A percentile compares a stretch with the other conserved stretches of the same genome.
Conservation (phyloP, 2,888 invertebrate genomes). For the Vandiemenella viatica region DNA sequence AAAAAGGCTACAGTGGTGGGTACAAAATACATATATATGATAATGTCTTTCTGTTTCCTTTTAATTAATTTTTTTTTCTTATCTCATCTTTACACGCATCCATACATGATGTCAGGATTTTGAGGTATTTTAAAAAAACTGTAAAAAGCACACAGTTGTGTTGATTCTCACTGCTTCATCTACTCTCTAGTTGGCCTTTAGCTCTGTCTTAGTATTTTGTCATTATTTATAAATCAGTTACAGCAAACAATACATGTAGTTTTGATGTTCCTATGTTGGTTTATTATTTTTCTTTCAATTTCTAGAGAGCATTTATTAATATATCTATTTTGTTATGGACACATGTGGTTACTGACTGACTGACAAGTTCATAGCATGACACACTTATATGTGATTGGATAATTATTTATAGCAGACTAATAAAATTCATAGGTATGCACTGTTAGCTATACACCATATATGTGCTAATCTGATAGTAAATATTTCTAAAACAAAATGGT, state of each 20-base stretch:
- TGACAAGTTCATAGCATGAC: conserved; percentile 3
- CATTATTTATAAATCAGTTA: not conserved
- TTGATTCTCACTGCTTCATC: conserved; percentile 2
- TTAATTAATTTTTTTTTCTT: conserved; percentile 31
- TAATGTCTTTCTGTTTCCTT: conserved; percentile 10
- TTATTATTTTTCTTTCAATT: conserved; percentile 8
- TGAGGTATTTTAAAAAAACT: conserved; percentile 50
- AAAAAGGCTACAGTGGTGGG: conserved; percentile 9
- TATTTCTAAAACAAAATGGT: conserved; percentile 1
- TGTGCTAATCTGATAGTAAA: conserved; percentile 1
- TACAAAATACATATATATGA: conserved; percentile 11
- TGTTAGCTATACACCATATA: conserved; percentile 3
- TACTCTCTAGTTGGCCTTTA: conserved; percentile 4
- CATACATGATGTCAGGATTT: conserved; percentile 54
- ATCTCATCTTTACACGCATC: conserved; percentile 42
- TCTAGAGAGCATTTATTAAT: conserved; percentile 11
- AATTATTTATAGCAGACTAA: not conserved
- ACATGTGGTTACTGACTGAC: conserved; percentile 1
- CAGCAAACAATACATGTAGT: conserved; percentile 7
- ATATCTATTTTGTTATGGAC: not conserved
- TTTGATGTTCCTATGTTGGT: conserved; percentile 10
- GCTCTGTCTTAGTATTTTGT: conserved; percentile 1
- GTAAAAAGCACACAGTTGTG: not conserved
- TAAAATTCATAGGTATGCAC: not conserved
- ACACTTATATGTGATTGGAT: too few relatives aligned